phyloP scores from a whole-genome alignment of 2,113 vertebrate genomes.

The Erythrolamprus reginae region DNA sequence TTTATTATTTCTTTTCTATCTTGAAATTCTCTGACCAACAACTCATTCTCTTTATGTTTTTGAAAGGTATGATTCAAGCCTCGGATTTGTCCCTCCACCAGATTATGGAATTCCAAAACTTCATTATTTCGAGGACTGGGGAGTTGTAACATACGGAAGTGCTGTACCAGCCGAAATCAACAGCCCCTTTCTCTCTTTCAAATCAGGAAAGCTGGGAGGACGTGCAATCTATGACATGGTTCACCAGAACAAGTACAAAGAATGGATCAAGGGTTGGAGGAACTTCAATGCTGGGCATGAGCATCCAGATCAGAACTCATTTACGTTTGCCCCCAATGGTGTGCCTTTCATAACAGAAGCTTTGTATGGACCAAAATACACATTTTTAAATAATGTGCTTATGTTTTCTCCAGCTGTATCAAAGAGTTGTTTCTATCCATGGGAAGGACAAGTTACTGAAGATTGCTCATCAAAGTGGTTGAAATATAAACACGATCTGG shows the following conservation, averaged over 20 bases:
- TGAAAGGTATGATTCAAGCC: conserved; percentile 87
- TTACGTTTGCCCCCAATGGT: conserved; percentile 91
- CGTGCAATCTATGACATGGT: conserved; percentile 96
- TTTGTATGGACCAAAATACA: conserved; percentile 95
- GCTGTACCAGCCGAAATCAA: conserved; percentile 82
- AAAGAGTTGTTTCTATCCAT: conserved; percentile 87
- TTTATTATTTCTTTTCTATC: background rate
- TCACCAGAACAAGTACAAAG: conserved; percentile 89
- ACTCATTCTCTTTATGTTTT: conserved; percentile 24
- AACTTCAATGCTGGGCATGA: conserved; percentile 98
- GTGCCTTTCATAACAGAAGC: conserved; percentile 95
- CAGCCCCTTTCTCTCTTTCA: conserved; percentile 91
- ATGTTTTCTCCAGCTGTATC: conserved; percentile 83
- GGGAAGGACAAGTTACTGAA: conserved; percentile 95
- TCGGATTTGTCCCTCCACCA: conserved; percentile 78
- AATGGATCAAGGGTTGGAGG: conserved; percentile 94
- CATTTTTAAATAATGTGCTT: conserved; percentile 88
- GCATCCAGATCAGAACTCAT: conserved; percentile 95
- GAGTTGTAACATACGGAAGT: conserved; percentile 93
- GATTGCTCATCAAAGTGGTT: conserved; percentile 95
- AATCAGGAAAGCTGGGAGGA: conserved; percentile 95
- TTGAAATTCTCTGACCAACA: background rate
- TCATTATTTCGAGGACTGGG: conserved; percentile 97
- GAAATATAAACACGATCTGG: conserved; percentile 86
- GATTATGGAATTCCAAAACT: conserved; percentile 83